Evolutionary conservation across 2,797 vertebrate genomes (phyloP), one percentile per base, ranked within the genome.

Genomic region (Falco columbarius): DNA sequence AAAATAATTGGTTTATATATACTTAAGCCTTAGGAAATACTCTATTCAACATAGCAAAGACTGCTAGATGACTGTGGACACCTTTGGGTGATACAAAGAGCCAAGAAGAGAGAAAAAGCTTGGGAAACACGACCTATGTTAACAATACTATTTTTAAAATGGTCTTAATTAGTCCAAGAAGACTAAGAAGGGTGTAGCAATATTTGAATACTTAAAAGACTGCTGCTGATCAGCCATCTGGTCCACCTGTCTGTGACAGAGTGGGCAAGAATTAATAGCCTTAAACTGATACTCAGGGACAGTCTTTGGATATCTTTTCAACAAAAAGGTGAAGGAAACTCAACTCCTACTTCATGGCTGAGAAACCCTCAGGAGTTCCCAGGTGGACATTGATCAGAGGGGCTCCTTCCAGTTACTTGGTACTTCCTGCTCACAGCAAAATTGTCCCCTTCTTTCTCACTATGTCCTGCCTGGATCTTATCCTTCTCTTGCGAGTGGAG

Each of bases 391-490:
- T 21, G 32, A 7, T 62, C 24, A 58, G 23, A 42, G 6, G 5
- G 9, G 6, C 7, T 68, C 20, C 5, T 74, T n/a, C 51, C 5
- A 0, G 20, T 23, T 36, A 34, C 30, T 40, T 4, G 1, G 5
- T 80, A 19, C 27, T 49, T 80, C 11, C 30, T 38, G 2, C 46
- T n/a, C 40, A 14, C 59, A 30, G 6, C 10, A 44, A 87, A 93
- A 85, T 3, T 19, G 30, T 30, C 14, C 22, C 7, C 5, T 74
- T 29, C 51, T 51, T 59, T 87, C 36, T 59, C 15, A n/a, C 3
- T 7, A 1, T n/a, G 22, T 27, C 30, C 17, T 65, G 10, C 40
- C n/a, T 52, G n/a, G 40, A 36, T 55, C 10, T 51, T 20, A 24
- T 20, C 4, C 12, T 68, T 81, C 56, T 56, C 29, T 29, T 52